A percentile compares a stretch with the other conserved stretches of the same genome.
Evolutionary conservation across 1,140 invertebrate genomes (phyloP).

Genomic region (Vollenhovia emeryi): DNA sequence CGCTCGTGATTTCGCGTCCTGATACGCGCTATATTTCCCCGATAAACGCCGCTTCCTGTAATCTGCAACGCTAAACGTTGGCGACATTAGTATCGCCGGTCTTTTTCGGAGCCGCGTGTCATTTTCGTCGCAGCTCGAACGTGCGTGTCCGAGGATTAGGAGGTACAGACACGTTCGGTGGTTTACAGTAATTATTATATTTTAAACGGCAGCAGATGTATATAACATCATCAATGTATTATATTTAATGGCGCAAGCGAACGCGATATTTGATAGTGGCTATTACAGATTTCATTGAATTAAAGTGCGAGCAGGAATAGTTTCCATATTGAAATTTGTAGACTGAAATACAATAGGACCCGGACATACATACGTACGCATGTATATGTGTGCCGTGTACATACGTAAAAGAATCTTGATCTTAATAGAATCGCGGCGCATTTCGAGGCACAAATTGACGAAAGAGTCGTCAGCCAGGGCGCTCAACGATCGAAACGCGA

Average conservation of each 20-base stretch:
- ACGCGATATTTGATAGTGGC: background rate
- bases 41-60: slow-evolving; percentile 73
- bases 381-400: background rate
- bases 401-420: background rate
- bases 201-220: background rate
- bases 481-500: slow-evolving; percentile 51
- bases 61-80: slow-evolving; percentile 77
- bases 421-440: background rate
- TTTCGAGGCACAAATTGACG: background rate
- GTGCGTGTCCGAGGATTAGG: background rate
- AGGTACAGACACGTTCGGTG: background rate
- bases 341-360: background rate
- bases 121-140: background rate
- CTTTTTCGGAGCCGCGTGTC: slow-evolving; percentile 3
- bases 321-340: slow-evolving; percentile 9
- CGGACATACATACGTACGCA: background rate
- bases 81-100: slow-evolving; percentile 72
- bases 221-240: background rate
- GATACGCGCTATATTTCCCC: slow-evolving; percentile 75
- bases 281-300: slow-evolving; percentile 15
- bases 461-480: background rate
- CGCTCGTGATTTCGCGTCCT: slow-evolving; percentile 81
- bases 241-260: background rate
- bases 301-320: background rate
- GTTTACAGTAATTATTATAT: background rate